Conservation (phyloP, 2,888 invertebrate species). For the Callyntrura sp. region DNA sequence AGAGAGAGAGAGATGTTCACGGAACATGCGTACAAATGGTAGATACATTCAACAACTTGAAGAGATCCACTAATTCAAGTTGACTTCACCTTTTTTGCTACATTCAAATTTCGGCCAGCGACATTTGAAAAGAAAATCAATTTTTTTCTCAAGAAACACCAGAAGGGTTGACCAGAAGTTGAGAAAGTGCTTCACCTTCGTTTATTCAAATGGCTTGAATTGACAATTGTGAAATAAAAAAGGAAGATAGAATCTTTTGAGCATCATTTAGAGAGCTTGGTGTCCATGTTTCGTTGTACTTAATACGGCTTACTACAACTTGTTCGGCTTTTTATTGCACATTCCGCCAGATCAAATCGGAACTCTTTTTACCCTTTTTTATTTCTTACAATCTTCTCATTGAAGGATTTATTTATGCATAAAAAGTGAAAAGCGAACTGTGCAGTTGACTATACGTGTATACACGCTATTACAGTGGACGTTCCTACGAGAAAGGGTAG, state of each 20-base stretch:
- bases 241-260: slow-evolving; percentile 27
- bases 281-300: not conserved
- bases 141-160: slow-evolving; percentile 19
- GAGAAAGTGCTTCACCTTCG: too few relatives aligned
- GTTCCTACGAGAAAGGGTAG: not conserved
- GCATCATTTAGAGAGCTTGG: slow-evolving; percentile 13
- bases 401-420: slow-evolving; percentile 45
- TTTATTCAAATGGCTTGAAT: slow-evolving; percentile 11
- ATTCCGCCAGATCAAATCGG: slow-evolving; percentile 42
- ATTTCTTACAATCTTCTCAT: slow-evolving; percentile 33
- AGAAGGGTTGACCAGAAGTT: too few relatives aligned
- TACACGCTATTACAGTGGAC: slow-evolving; percentile 3
- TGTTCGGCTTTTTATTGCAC: slow-evolving; percentile 35
- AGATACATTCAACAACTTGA: slow-evolving; percentile 9
- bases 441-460: not conserved
- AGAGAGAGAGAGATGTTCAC: not conserved
- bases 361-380: slow-evolving; percentile 33
- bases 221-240: slow-evolving; percentile 36
- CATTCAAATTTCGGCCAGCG: too few relatives aligned
- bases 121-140: slow-evolving; percentile 10
- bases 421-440: slow-evolving; percentile 35
- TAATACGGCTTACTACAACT: not conserved
- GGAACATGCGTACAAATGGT: slow-evolving; percentile 37
- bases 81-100: not conserved
- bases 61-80: slow-evolving; percentile 15